These are phyloP conservation scores for Phyto melanocephala DNA, from an alignment of 2,888 invertebrate genomes.

Conservation along the genomic window DNA sequence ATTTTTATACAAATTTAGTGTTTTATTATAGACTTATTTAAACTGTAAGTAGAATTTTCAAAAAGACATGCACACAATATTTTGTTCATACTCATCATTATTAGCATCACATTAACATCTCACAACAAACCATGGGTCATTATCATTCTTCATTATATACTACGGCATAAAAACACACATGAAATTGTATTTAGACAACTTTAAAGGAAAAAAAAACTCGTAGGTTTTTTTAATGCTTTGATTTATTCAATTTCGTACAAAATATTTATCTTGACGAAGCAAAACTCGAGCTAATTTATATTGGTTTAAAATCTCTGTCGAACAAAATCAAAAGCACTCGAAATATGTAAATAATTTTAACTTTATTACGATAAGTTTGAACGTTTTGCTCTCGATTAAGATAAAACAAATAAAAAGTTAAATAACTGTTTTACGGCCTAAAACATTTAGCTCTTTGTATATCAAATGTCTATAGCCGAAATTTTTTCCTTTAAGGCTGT, in stretches of 20 bases:
- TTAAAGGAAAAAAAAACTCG: conserved; percentile 33
- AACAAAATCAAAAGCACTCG: too few species aligned
- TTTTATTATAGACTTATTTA: conserved; percentile 39
- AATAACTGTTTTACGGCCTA: too few species aligned
- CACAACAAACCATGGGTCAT: conserved; percentile 33
- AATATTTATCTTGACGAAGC: too few species aligned
- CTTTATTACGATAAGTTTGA: too few species aligned
- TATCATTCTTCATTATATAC: conserved; percentile 23
- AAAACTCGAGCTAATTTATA: too few species aligned
- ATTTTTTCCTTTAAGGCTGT: conserved; percentile 21
- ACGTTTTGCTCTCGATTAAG: too few species aligned
- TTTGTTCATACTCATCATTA: conserved; percentile 14
- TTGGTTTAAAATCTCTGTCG: too few species aligned
- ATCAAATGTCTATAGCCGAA: too few species aligned
- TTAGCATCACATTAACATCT: conserved; percentile 10
- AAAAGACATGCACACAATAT: conserved; percentile 52
- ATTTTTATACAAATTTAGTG: conserved; percentile 19
- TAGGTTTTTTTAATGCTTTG: neutral
- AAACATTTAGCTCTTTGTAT: too few species aligned
- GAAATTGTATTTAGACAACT: conserved; percentile 33
- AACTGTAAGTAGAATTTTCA: conserved; percentile 58
- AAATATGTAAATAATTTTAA: too few species aligned
- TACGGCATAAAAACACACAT: conserved; percentile 42
- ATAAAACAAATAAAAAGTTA: too few species aligned
- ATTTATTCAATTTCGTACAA: too few species aligned